Base-by-base conservation (phyloP, 2,888 invertebrate genomes). In the Myopa testacea region DNA sequence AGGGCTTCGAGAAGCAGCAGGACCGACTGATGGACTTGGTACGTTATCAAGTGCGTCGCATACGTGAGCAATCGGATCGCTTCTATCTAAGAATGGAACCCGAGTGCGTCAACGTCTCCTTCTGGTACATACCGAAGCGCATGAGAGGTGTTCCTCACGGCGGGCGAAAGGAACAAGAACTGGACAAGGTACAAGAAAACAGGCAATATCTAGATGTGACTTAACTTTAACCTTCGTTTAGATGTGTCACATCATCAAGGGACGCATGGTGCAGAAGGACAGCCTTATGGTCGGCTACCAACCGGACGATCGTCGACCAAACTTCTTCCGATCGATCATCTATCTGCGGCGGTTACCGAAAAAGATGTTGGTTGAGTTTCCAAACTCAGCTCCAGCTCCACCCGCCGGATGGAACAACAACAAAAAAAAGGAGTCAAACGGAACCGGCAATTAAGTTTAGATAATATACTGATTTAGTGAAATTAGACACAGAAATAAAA, bases 241-340 rank as follows among this genome's bases (percentile, higher is more conserved):
- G 98, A 94, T 98, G 81, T 98, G 98, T 78, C 98, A 99, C 68
- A 93, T 95, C 81, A 92, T 99, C 87, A 99, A 99, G 89, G 96
- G 95, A 0, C 92, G 95, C 83, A 99, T 99, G 99, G 99, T 99
- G 99, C 95, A 98, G 87, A 91, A 95, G 40, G 99, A 99, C 19
- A 98, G 97, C 0, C 90, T 99, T 81, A 99, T 99, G 99, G 96
- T 99, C 12, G 6, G n/a, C n/a, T n/a, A n/a, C n/a, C n/a, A n/a
- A n/a, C n/a, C n/a, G n/a, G n/a, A n/a, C n/a, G n/a, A n/a, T n/a
- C n/a, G n/a, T n/a, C n/a, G n/a, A n/a, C n/a, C n/a, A n/a, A n/a
- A n/a, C n/a, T n/a, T n/a, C n/a, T n/a, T n/a, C n/a, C n/a, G n/a
- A n/a, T n/a, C n/a, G n/a, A n/a, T n/a, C n/a, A n/a, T n/a, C n/a